Base-by-base conservation (phyloP, 2,113 vertebrate genomes). In the Mungos mungo region DNA sequence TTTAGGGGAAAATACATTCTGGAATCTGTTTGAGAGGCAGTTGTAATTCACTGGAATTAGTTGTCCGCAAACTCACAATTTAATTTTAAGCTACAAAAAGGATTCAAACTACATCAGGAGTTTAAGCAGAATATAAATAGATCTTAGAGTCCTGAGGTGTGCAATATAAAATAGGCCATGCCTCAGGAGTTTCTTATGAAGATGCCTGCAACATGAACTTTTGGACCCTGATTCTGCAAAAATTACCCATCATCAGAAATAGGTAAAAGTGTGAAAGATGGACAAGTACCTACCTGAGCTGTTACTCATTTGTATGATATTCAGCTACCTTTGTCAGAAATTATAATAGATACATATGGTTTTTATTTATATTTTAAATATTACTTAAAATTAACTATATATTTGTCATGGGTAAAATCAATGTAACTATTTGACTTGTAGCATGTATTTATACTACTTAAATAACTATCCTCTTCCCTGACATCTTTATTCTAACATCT, bases 111-210 rank as follows among this genome's bases (percentile, higher is more conserved):
- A 83, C 35, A 71, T 88, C 47, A 94, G 88, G 77, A 96, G 41
- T 66, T 94, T 90, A 91, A 41, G 71, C 54, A 94, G 94, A 93
- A 83, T 97, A 98, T 97, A 98, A 98, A 98, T 98, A 98, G 97
- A 95, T 35, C 38, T 63, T 88, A n/a, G 57, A 98, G 88, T 97
- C 97, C 97, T 98, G 97, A 98, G 95, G 94, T 96, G 77, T 97
- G 97, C 97, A 97, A 71, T 98, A 98, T 98, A 97, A 98, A 98
- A 90, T 98, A 97, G 98, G 97, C 77, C 98, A 97, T 66, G 93
- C 50, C 97, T 97, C 97, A 83, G 96, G 97, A 98, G 95, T 90
- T 96, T 83, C 90, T 88, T n/a, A 23, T 2, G 93, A 93, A 96
- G 94, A 94, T 52, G 88, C 12, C 71, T 93, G 92, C 90, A 38